Evolutionary conservation across 2,888 invertebrate genomes (phyloP).

Genomic region (Nemapogon koenigi): DNA sequence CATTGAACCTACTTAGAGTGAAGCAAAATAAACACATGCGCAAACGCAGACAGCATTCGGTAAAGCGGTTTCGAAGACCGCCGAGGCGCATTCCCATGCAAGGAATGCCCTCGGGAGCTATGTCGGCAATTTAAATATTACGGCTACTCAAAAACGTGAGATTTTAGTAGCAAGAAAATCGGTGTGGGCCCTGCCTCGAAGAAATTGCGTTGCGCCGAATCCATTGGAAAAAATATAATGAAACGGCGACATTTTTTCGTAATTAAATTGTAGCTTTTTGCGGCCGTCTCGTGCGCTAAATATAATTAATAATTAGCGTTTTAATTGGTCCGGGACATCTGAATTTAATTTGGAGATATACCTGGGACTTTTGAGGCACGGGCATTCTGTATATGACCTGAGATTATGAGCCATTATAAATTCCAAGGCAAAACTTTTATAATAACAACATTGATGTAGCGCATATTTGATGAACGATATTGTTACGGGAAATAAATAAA

Average conservation of each 20-base stretch:
- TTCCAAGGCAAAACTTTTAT: constrained; percentile 22
- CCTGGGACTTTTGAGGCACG: constrained; percentile 18
- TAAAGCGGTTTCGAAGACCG: constrained; percentile 55
- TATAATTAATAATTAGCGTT: constrained; percentile 48
- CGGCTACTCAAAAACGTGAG: constrained; percentile 63
- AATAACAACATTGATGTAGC: background rate
- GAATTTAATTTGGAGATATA: constrained; percentile 37
- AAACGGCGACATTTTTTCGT: constrained; percentile 47
- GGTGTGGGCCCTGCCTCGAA: constrained; percentile 48
- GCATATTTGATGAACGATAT: background rate
- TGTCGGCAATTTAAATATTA: constrained; percentile 63
- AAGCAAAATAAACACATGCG: constrained; percentile 25
- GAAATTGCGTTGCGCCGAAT: constrained; percentile 49
- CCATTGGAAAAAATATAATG: constrained; percentile 45
- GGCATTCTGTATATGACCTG: constrained; percentile 27
- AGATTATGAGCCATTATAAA: constrained; percentile 54
- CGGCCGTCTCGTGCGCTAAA: constrained; percentile 25
- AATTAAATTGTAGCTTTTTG: constrained; percentile 55
- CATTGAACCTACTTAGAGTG: constrained; percentile 24
- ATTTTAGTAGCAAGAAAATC: constrained; percentile 54
- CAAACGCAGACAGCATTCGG: constrained; percentile 53
- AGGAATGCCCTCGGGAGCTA: constrained; percentile 59
- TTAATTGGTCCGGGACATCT: constrained; percentile 32
- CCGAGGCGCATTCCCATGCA: constrained; percentile 59
- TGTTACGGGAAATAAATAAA: background rate